Evolutionary conservation across 2,888 invertebrate species (phyloP).

Genomic region (Cosmorhoe ocellata): DNA sequence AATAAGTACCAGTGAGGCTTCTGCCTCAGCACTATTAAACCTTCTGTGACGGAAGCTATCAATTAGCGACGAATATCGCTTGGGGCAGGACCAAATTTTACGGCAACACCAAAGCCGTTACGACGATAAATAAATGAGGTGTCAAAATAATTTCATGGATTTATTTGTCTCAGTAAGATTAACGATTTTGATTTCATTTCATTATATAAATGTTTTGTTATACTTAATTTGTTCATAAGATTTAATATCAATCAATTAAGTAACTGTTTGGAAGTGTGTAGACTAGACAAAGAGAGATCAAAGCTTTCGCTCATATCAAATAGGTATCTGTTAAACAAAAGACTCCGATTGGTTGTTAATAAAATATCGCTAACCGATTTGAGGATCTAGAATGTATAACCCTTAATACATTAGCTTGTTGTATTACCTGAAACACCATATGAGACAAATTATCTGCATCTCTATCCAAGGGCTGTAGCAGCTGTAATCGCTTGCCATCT

Average conservation of each 20-base stretch:
- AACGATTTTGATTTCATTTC: constrained; percentile 17
- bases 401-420: constrained; percentile 4
- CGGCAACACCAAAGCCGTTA: constrained; percentile 15
- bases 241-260: constrained; percentile 11
- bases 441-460: constrained; percentile 93
- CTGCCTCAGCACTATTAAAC: neutral
- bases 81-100: constrained; percentile 19
- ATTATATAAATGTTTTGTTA: constrained; percentile 20
- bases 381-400: neutral
- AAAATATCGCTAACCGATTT: neutral
- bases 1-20: constrained; percentile 1
- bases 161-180: constrained; percentile 22
- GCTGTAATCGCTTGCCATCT: constrained; percentile 90
- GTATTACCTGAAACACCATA: constrained; percentile 91
- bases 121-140: constrained; percentile 25
- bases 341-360: too few species aligned
- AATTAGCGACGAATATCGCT: constrained; percentile 25
- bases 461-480: constrained; percentile 91
- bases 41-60: constrained; percentile 19
- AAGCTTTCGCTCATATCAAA: neutral
- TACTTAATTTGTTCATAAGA: constrained; percentile 14
- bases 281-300: neutral
- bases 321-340: neutral
- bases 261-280: constrained; percentile 4
- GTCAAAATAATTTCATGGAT: constrained; percentile 25